Evolutionary conservation across 2,797 vertebrate genomes (phyloP).

Genomic region (Girardinus metallicus): DNA sequence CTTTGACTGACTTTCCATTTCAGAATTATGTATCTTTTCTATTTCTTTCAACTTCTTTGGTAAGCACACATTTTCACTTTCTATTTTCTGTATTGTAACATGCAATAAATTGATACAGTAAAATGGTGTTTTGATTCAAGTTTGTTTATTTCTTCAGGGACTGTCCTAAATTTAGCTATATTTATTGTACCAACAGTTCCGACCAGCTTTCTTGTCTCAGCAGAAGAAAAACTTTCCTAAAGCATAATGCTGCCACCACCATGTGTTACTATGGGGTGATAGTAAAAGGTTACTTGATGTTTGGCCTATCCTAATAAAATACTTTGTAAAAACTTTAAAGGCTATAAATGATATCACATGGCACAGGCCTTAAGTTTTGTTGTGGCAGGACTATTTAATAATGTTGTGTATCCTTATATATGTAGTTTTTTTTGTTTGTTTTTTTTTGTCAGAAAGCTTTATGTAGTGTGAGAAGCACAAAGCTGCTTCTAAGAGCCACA

Average conservation of each 20-base stretch:
- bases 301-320: background rate
- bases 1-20: slow-evolving; percentile 49
- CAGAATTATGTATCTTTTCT: slow-evolving; percentile 61
- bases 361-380: background rate
- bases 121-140: slow-evolving; percentile 54
- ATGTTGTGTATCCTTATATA: too few relatives aligned
- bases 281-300: background rate
- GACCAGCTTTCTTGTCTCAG: background rate
- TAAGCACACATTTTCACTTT: slow-evolving; percentile 86
- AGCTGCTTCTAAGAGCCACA: too few relatives aligned
- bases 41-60: slow-evolving; percentile 74
- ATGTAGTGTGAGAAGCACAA: too few relatives aligned
- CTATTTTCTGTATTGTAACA: slow-evolving; percentile 93
- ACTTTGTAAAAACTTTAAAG: background rate
- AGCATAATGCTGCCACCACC: background rate
- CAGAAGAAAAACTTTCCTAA: background rate
- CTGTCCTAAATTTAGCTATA: background rate
- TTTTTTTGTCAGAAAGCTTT: too few relatives aligned
- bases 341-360: background rate
- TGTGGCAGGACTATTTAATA: too few relatives aligned
- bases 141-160: background rate
- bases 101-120: slow-evolving; percentile 92
- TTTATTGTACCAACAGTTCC: background rate
- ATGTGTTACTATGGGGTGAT: background rate
- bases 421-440: too few relatives aligned